Evolutionary conservation across 2,888 invertebrate genomes (phyloP), one percentile per base, ranked within the genome.

Genomic region (Hemithea aestivaria): DNA sequence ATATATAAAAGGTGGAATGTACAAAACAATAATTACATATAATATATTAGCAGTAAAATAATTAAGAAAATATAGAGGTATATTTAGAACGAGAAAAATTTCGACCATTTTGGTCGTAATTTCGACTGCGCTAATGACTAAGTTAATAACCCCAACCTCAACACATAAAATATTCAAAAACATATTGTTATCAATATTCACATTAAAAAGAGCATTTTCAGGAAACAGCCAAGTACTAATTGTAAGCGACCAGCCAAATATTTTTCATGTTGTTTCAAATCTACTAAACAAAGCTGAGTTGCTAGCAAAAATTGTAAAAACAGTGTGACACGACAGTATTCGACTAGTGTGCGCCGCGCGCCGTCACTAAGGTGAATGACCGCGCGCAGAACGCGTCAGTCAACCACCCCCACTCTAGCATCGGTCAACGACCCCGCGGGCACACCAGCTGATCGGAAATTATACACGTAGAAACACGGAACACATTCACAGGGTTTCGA

Each of bases 221-320:
- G 58, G 62, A 66, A 74, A 74, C 82, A 82, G 79, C 80, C 80
- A 79, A 73, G 60, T 59, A 73, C 77, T 81, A 79, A 67, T 66
- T 58, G 58, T 64, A 79, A 82, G 80, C 81, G 79, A 76, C 76
- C 82, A 76, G 76, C 78, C 82, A 78, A 78, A 80, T 77, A 77
- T 81, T 77, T 68, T 68, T 58, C 25, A 43, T 58, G 57, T 50
- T 55, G 47, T 37, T 25, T 59, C 53, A 56, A 54, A 52, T 71
- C 73, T 74, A 73, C 72, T 53, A 42, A 63, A 64, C 64, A 68
- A 73, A 75, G 74, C 74, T 69, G 57, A 73, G 71, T 73, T 77
- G 74, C 80, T 74, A 80, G 80, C 69, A 66, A 71, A 67, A 62
- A 65, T 58, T 65, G 40, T 35, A 67, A 73, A 71, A 73, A 72